phyloP scores from a whole-genome alignment of 2,888 invertebrate species.

The Drosophila meridiana region DNA sequence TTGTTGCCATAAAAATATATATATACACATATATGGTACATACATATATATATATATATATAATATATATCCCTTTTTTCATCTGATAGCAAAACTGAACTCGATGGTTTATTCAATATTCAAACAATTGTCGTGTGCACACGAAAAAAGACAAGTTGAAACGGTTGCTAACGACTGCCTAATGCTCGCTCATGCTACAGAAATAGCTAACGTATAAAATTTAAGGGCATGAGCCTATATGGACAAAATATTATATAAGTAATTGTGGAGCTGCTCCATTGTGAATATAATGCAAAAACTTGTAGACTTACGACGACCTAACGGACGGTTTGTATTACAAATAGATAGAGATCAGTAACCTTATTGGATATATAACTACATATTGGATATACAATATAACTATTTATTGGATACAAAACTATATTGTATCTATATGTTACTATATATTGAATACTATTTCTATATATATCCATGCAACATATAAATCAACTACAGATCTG shows the following conservation, averaged over 20 bases:
- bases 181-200: not conserved
- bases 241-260: not conserved
- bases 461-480: too few relatives aligned
- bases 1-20: constrained; percentile 3
- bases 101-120: constrained; percentile 10
- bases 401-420: too few relatives aligned
- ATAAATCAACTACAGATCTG: too few relatives aligned
- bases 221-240: too few relatives aligned
- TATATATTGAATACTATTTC: too few relatives aligned
- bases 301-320: not conserved
- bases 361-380: too few relatives aligned
- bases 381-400: too few relatives aligned
- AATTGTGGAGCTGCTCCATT: not conserved
- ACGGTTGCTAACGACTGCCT: not conserved
- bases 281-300: not conserved
- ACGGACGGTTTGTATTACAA: not conserved
- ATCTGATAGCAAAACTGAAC: not conserved
- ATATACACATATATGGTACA: not conserved
- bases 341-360: not conserved
- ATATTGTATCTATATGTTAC: too few relatives aligned
- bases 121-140: constrained; percentile 19
- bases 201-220: too few relatives aligned
- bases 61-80: not conserved
- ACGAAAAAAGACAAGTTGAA: not conserved
- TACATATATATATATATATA: not conserved